These are phyloP conservation scores for Volucella bombylans DNA, from an alignment of 2,888 invertebrate genomes.

Conservation along the genomic window DNA sequence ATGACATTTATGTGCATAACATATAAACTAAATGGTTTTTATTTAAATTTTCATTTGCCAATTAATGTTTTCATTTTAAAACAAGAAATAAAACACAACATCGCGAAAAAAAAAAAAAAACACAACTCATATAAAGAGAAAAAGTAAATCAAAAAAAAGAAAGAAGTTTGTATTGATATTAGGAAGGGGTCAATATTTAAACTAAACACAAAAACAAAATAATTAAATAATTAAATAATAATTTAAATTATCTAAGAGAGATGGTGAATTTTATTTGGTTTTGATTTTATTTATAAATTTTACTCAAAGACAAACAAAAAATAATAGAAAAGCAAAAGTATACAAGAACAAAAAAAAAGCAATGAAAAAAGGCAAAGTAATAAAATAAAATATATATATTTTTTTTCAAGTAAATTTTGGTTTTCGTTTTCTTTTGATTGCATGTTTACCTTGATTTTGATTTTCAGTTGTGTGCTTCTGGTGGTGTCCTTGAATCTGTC, in stretches of 20 bases:
- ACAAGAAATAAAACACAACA: constrained; percentile 1
- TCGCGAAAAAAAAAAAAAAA: constrained; percentile 9
- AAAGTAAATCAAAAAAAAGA: constrained; percentile 18
- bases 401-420: constrained; percentile 61
- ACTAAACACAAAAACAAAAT: not conserved
- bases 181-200: constrained; percentile 39
- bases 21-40: constrained; percentile 43
- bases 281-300: constrained; percentile 58
- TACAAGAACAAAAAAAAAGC: constrained; percentile 3
- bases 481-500: not conserved
- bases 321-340: constrained; percentile 30
- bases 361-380: constrained; percentile 53
- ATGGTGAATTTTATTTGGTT: constrained; percentile 52
- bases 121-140: constrained; percentile 12
- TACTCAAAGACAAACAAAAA: constrained; percentile 48
- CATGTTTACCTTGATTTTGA: not conserved
- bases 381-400: constrained; percentile 34
- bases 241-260: constrained; percentile 14
- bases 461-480: constrained; percentile 23
- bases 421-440: constrained; percentile 35
- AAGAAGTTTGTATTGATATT: constrained; percentile 42
- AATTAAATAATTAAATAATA: no score
- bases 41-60: constrained; percentile 39
- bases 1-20: constrained; percentile 28
- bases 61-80: constrained; percentile 42